Percentiles rank a stretch among this genome's conserved stretches.
Conservation (phyloP, 2,888 invertebrate species). For the Portevinia maculata region DNA sequence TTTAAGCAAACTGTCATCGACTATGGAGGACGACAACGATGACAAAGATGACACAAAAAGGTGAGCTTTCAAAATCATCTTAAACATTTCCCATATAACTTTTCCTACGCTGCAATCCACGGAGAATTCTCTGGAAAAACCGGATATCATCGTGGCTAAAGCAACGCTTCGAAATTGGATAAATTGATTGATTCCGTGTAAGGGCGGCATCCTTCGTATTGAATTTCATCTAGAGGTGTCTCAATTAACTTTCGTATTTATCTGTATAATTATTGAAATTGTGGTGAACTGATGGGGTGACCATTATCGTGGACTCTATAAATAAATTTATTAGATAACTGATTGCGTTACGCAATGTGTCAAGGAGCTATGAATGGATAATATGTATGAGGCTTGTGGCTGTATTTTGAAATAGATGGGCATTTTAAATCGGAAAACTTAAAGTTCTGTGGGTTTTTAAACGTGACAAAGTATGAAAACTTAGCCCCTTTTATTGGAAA, state of each 20-base stretch:
- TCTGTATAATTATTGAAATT: slow-evolving; percentile 35
- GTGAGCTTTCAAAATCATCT: slow-evolving; percentile 82
- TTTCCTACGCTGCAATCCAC: background rate
- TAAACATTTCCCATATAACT: background rate
- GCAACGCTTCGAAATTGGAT: slow-evolving; percentile 41
- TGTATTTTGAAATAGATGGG: too few species aligned
- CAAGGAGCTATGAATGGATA: too few species aligned
- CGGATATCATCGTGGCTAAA: slow-evolving; percentile 26
- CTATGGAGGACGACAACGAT: slow-evolving; percentile 92
- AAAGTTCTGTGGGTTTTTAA: too few species aligned
- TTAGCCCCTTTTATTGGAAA: too few species aligned
- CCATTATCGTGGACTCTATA: background rate
- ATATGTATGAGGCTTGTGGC: too few species aligned
- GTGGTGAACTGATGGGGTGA: background rate
- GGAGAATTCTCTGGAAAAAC: slow-evolving; percentile 17
- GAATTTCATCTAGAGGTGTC: slow-evolving; percentile 62
- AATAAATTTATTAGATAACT: too few species aligned
- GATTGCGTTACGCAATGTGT: too few species aligned
- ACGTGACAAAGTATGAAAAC: too few species aligned
- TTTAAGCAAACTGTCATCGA: slow-evolving; percentile 76
- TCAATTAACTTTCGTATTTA: slow-evolving; percentile 55
- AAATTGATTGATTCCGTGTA: slow-evolving; percentile 52
- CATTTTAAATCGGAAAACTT: too few species aligned
- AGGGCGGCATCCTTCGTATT: slow-evolving; percentile 41
- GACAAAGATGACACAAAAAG: slow-evolving; percentile 93